A percentile compares a stretch with the other conserved stretches of the same genome.
phyloP scores from a whole-genome alignment of 2,888 invertebrate species.

The Conus canariensis region DNA sequence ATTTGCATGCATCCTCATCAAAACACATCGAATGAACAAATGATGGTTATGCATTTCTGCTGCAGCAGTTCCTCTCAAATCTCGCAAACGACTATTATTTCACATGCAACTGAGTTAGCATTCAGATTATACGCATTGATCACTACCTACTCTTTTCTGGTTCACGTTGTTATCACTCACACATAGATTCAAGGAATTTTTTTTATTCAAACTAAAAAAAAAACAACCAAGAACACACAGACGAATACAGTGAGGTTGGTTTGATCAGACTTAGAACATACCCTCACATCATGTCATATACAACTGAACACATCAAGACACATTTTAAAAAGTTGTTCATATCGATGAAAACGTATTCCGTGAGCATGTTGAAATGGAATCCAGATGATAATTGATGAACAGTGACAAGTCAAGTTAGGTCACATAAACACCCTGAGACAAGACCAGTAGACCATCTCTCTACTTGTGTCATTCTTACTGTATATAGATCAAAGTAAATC shows the following conservation, averaged over 20 bases:
- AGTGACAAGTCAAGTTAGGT: not conserved
- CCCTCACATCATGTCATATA: not conserved
- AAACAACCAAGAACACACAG: not conserved
- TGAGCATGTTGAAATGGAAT: conserved; percentile 11
- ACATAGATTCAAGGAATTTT: not conserved
- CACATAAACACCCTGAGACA: conserved; percentile 17
- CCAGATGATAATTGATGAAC: not conserved
- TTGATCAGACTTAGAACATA: not conserved
- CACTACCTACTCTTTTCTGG: not conserved
- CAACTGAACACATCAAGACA: too few relatives aligned
- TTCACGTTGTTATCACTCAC: not conserved
- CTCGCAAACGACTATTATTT: too few relatives aligned
- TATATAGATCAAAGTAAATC: not conserved
- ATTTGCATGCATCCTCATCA: too few relatives aligned
- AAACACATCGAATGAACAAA: too few relatives aligned
- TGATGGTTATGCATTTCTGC: too few relatives aligned
- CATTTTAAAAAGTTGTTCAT: not conserved
- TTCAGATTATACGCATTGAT: not conserved
- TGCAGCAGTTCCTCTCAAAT: too few relatives aligned
- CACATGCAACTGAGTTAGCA: not conserved
- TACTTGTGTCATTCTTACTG: not conserved
- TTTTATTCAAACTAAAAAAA: not conserved
- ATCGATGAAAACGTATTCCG: not conserved
- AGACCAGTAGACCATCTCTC: not conserved
- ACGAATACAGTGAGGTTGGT: not conserved